These are phyloP conservation scores for Lepisosteus oculatus DNA, from an alignment of 2,113 vertebrate genomes.

Conservation along the genomic window DNA sequence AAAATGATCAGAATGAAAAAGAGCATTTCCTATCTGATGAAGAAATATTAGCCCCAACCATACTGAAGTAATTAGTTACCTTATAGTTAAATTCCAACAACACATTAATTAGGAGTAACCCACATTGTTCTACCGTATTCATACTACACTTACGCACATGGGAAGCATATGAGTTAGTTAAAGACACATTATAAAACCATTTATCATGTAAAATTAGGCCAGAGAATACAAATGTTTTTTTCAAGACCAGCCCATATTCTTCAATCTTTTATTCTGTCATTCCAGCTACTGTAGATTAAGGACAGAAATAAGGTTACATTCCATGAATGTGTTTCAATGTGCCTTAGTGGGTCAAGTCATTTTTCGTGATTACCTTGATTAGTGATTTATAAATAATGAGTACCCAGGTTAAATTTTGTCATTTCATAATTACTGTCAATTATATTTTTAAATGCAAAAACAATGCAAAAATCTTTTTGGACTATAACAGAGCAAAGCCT, in stretches of 20 bases:
- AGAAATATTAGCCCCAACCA: conserved; percentile 59
- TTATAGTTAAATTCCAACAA: conserved; percentile 49
- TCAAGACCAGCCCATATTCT: neutral
- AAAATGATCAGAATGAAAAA: conserved; percentile 53
- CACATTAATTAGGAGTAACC: conserved; percentile 44
- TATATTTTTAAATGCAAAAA: too few species aligned
- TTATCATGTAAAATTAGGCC: conserved; percentile 8
- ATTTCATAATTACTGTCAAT: too few species aligned
- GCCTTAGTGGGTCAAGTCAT: too few species aligned
- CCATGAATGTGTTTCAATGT: too few species aligned
- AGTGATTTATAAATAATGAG: too few species aligned
- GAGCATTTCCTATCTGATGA: conserved; percentile 60
- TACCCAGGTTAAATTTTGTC: too few species aligned
- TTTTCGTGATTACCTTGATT: too few species aligned
- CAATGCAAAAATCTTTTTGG: conserved; percentile 1
- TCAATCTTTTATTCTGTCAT: neutral
- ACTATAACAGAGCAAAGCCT: conserved; percentile 18
- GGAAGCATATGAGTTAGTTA: conserved; percentile 18
- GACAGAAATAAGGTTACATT: too few species aligned
- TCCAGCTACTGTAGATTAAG: neutral
- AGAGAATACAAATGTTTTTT: neutral
- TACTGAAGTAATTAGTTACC: conserved; percentile 67
- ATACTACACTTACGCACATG: conserved; percentile 40
- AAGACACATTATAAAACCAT: conserved; percentile 14
- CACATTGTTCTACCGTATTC: conserved; percentile 28